Percentiles rank a stretch among this genome's conserved stretches.
phyloP scores from a whole-genome alignment of 2,888 invertebrate species.

The Sphaerophoria taeniata region DNA sequence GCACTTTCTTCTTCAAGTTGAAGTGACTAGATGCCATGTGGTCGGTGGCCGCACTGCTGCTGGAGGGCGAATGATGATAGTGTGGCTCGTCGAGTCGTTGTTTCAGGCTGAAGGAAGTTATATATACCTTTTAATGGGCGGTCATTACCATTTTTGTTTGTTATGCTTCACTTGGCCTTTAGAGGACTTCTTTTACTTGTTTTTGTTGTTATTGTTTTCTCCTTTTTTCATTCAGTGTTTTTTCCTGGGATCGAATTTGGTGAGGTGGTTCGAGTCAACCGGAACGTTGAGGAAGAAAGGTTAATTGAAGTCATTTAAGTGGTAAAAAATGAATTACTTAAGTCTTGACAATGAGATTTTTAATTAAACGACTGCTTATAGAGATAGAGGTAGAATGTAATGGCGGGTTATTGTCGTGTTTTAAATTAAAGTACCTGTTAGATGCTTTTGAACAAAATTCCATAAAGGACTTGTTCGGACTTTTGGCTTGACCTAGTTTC shows the following conservation, averaged over 20 bases:
- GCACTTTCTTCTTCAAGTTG: slow-evolving; percentile 66
- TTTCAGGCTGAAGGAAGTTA: slow-evolving; percentile 51
- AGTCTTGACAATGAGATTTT: slow-evolving; percentile 41
- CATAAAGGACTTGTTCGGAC: too few relatives aligned
- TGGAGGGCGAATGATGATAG: neutral
- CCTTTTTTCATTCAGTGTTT: neutral
- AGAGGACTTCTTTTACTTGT: neutral
- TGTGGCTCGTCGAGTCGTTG: slow-evolving; percentile 24
- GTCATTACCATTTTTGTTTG: slow-evolving; percentile 70
- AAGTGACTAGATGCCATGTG: neutral
- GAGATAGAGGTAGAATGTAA: too few relatives aligned
- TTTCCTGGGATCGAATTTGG: neutral
- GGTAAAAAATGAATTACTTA: slow-evolving; percentile 14
- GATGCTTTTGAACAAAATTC: too few relatives aligned
- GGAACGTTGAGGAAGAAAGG: slow-evolving; percentile 56
- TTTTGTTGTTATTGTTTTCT: slow-evolving; percentile 30
- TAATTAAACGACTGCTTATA: slow-evolving; percentile 61
- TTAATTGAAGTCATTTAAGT: slow-evolving; percentile 67
- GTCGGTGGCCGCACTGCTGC: neutral
- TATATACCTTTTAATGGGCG: slow-evolving; percentile 55
- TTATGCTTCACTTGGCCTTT: slow-evolving; percentile 53
- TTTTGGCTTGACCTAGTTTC: too few relatives aligned
- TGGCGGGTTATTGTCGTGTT: too few relatives aligned
- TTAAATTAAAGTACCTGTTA: too few relatives aligned
- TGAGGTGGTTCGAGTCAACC: slow-evolving; percentile 33